phyloP scores from a whole-genome alignment of 2,113 vertebrate species.

The Antennarius striatus region DNA sequence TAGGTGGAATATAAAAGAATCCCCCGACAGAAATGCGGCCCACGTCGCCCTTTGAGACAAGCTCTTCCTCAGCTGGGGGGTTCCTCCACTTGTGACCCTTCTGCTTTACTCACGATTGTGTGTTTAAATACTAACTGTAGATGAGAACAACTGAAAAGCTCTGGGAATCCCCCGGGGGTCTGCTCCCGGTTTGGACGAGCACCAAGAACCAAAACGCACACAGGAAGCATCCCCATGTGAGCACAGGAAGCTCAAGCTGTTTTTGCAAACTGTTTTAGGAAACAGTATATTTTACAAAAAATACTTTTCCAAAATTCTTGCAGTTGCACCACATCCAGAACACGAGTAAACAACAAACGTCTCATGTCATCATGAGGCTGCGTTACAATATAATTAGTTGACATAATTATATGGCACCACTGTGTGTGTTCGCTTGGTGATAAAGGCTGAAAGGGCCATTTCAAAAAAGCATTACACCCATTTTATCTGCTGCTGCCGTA shows the following conservation, averaged over 20 bases:
- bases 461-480: neutral
- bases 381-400: neutral
- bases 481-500: neutral
- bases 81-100: neutral
- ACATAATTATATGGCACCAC: neutral
- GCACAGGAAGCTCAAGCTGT: no score
- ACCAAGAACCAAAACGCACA: no score
- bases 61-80: slow-evolving; percentile 2
- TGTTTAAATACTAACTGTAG: no score
- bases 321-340: no score
- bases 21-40: neutral
- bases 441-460: neutral
- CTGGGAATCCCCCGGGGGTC: no score
- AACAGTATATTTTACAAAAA: no score
- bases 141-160: no score
- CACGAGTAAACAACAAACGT: neutral
- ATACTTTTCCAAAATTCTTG: no score
- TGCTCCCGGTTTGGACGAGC: no score
- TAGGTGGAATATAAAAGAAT: neutral
- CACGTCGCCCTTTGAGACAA: slow-evolving; percentile 9
- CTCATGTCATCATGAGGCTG: neutral
- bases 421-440: neutral
- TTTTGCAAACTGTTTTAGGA: no score
- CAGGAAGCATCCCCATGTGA: no score
- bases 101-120: no score